Evolutionary conservation across 1,140 invertebrate species (phyloP), one percentile per base, ranked within the genome.

Genomic region (Rhyacophila brunnea): DNA sequence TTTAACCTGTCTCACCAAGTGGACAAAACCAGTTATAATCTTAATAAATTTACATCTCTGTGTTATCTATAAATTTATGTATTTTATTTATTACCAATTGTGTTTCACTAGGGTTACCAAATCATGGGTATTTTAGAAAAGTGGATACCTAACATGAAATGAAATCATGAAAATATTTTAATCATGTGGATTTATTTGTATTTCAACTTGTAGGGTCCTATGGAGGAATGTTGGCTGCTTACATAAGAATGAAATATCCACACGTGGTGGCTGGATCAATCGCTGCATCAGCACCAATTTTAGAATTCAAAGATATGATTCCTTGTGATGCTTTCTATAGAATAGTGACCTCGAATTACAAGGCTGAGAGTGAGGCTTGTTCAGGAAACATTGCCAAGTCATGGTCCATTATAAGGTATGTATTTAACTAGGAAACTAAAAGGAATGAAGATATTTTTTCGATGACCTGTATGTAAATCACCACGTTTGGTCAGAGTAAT

Each of bases 231-330:
- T 74, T 99, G 20, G 84, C 96, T 17, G 91, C 95, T 2, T 99
- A 95, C 91, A 85, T 98, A 53, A 83, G 96, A 28, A 92, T 97
- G 69, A 99, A 98, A 74, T 99, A 98, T 81, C 96, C 96, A 7
- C 89, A 95, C 68, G 73, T 94, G 38, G 85, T 97, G 10, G 74
- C 67, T 14, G 95, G 96, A n/a, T 89, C 96, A 1, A 86, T 99
- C 49, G 95, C 97, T 23, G 87, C 95, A 2, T 98, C 95, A 13
- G 97, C 96, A 0, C 97, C 97, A 0, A 87, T 99, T 58, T 86
- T 91, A 66, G 92, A 96, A 79, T 98, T 97, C 71, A 75, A 81
- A 1, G 90, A 85, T 17, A 71, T 95, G 62, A 90, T 87, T 1
- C 83, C 87, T 0, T 98, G 96, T 71, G 83, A 87, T 42, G 83